Conservation (phyloP, 2,113 vertebrate genomes). For the Gnathonemus echidnorhynchus region DNA sequence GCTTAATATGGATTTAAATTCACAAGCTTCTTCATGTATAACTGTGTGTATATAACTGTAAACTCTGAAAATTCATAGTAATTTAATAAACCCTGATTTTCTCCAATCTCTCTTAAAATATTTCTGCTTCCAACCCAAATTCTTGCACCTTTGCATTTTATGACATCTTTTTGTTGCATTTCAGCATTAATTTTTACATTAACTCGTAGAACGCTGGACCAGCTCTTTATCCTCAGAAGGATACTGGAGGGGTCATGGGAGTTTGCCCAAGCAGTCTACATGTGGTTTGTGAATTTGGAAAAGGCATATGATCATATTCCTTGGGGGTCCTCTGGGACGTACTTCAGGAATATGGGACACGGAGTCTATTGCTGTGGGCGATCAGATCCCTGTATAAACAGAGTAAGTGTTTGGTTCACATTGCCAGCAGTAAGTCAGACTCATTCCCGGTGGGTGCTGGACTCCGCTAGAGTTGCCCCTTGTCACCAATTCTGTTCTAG, state of each 20-base stretch:
- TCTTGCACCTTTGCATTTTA: background rate
- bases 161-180: background rate
- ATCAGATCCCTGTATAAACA: background rate
- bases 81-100: constrained; percentile 20
- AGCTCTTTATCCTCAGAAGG: too few relatives aligned
- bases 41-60: constrained; percentile 22
- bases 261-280: background rate
- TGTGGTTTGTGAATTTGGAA: background rate
- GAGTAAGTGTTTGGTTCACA: background rate
- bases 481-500: background rate
- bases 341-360: background rate
- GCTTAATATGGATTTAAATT: background rate
- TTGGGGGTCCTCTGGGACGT: background rate
- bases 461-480: background rate
- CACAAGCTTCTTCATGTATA: background rate
- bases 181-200: background rate
- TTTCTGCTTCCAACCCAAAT: background rate
- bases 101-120: background rate
- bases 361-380: too few relatives aligned
- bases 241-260: background rate
- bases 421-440: background rate
- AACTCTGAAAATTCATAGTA: constrained; percentile 9
- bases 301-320: background rate
- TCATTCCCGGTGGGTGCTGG: background rate
- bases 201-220: background rate